phyloP scores from a whole-genome alignment of 2,113 vertebrate species.

The Cyprinus carpio region DNA sequence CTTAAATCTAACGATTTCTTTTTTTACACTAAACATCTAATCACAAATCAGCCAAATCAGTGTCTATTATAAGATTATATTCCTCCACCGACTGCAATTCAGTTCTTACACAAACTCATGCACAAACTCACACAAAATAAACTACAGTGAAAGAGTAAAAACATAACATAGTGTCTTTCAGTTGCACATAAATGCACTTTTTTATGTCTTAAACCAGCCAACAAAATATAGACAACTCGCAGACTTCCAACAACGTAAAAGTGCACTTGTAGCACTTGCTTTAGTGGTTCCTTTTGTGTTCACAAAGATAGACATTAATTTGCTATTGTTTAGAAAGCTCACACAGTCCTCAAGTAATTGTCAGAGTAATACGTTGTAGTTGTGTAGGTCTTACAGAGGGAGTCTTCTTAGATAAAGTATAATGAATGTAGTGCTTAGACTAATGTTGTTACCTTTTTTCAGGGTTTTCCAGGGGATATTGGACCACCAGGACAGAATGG shows the following conservation, averaged over 20 bases:
- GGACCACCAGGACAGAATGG: slow-evolving; percentile 92
- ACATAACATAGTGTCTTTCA: not conserved
- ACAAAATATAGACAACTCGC: too few relatives aligned
- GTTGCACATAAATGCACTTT: not conserved
- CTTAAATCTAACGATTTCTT: not conserved
- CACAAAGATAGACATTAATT: not conserved
- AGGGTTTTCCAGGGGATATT: slow-evolving; percentile 89
- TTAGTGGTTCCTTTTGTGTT: not conserved
- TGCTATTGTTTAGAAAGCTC: not conserved
- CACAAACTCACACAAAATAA: not conserved
- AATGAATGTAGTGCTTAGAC: not conserved
- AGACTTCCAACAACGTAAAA: not conserved
- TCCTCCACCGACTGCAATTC: not conserved
- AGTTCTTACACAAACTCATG: not conserved
- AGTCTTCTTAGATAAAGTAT: not conserved
- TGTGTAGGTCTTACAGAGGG: too few relatives aligned
- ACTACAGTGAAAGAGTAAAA: not conserved
- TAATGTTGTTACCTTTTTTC: not conserved
- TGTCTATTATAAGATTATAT: not conserved
- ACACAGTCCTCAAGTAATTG: not conserved
- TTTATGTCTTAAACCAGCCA: too few relatives aligned
- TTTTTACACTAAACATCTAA: not conserved
- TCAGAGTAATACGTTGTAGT: not conserved
- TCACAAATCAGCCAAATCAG: not conserved
- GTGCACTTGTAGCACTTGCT: not conserved